Base-by-base conservation (phyloP, 2,113 vertebrate genomes). In the Etia nguti region DNA sequence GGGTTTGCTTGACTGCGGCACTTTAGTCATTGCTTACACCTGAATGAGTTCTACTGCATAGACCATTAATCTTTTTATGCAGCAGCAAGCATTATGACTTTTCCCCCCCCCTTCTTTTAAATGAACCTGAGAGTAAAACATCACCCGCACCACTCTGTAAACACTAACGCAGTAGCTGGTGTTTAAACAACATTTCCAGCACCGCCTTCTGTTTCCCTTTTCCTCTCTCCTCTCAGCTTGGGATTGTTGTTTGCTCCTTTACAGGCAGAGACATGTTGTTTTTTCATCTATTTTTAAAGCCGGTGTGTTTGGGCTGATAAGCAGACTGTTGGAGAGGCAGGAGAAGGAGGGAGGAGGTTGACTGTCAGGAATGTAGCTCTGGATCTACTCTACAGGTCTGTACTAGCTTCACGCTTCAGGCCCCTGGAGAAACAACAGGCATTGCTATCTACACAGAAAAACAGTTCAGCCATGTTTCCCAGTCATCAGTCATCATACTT, bases 241-340 rank as follows among this genome's bases (percentile, higher is more conserved):
- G 55, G 75, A 82, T 80, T 89, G 90, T 85, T 87, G 87, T 80
- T 60, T 92, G 73, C 87, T 92, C 85, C 92, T 93, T 91, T 82
- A 89, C 95, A 93, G 89, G 95, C 93, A 92, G 89, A n/a, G n/a
- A 95, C 94, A 94, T 87, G 95, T 94, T 94, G 73, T 85, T 81
- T 86, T 89, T 84, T 38, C 85, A 88, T 93, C 95, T 96, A 96
- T 96, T 96, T 96, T 96, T 96, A 96, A 94, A 92, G 86, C 54
- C 1, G 5, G 83, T 90, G 92, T 82, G 3, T 89, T 93, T 86
- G 34, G 87, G 79, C 92, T 92, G 95, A 96, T 97, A 96, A 96
- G 48, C 73, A 90, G 93, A 89, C 85, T 90, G 93, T 85, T 86
- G 88, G 87, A 86, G 91, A 85, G 85, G 84, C 83, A 87, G 86